A percentile compares a stretch with the other conserved stretches of the same genome.
Evolutionary conservation across 1,140 invertebrate species (phyloP).

Genomic region (Tetramorium simillimum): DNA sequence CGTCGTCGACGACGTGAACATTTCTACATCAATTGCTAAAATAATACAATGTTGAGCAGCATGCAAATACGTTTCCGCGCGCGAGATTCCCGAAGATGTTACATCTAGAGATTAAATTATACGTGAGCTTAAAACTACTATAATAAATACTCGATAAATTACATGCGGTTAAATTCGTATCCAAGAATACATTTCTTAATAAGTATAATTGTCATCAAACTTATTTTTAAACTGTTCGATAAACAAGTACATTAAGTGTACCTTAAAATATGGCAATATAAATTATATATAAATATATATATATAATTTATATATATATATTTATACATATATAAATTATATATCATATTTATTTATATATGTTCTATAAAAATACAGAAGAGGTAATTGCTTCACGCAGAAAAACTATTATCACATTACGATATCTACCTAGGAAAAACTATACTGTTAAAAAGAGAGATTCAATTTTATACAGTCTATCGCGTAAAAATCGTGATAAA

Average conservation of each 20-base stretch:
- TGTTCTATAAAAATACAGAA: conserved; percentile 44
- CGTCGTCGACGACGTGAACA: background rate
- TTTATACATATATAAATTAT: no score
- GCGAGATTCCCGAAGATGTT: conserved; percentile 34
- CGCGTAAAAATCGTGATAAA: background rate
- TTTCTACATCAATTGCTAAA: conserved; percentile 19
- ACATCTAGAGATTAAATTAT: conserved; percentile 45
- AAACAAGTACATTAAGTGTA: background rate
- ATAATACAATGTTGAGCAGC: conserved; percentile 16
- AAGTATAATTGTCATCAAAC: conserved; percentile 1
- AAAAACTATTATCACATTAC: conserved; percentile 28
- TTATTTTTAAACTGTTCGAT: background rate
- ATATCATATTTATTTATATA: background rate
- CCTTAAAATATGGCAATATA: background rate
- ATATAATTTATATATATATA: no score
- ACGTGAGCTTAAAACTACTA: conserved; percentile 10
- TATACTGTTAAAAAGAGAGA: background rate
- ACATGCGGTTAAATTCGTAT: conserved; percentile 23
- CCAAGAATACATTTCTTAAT: background rate
- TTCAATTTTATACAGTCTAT: conserved; percentile 11
- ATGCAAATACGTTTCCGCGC: conserved; percentile 33
- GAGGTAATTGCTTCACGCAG: conserved; percentile 12
- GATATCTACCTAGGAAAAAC: background rate
- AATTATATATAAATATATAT: no score
- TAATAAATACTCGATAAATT: conserved; percentile 40